These are phyloP conservation scores for Dasypogon diadema DNA, from an alignment of 2,888 invertebrate genomes.

Conservation along the genomic window DNA sequence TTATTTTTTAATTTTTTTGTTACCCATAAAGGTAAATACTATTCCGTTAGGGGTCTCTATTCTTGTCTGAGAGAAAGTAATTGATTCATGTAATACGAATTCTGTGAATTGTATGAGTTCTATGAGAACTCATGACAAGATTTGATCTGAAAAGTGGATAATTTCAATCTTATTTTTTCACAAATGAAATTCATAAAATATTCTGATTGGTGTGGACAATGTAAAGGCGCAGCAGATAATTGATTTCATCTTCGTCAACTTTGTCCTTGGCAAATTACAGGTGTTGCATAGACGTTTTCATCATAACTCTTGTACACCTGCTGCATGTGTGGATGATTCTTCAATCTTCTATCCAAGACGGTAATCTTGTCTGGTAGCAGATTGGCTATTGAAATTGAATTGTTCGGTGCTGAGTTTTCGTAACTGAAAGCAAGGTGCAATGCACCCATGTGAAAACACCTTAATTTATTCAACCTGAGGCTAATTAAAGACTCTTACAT, in stretches of 20 bases:
- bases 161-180: no score
- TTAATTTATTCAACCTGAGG: constrained; percentile 1
- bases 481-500: constrained; percentile 1
- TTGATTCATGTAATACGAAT: no score
- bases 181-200: no score
- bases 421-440: neutral
- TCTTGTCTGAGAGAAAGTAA: no score
- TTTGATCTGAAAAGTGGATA: no score
- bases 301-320: neutral
- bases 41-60: no score
- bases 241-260: neutral
- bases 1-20: no score
- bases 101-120: no score
- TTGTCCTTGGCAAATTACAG: neutral
- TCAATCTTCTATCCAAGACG: neutral
- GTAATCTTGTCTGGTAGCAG: neutral
- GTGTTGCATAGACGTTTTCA: neutral
- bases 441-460: constrained; percentile 2
- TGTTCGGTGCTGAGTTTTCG: neutral
- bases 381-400: neutral
- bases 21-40: no score
- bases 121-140: no score
- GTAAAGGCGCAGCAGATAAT: no score
- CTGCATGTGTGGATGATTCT: neutral
- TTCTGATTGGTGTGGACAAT: no score